phyloP scores from a whole-genome alignment of 2,888 invertebrate species.

The Melanostoma scalare region DNA sequence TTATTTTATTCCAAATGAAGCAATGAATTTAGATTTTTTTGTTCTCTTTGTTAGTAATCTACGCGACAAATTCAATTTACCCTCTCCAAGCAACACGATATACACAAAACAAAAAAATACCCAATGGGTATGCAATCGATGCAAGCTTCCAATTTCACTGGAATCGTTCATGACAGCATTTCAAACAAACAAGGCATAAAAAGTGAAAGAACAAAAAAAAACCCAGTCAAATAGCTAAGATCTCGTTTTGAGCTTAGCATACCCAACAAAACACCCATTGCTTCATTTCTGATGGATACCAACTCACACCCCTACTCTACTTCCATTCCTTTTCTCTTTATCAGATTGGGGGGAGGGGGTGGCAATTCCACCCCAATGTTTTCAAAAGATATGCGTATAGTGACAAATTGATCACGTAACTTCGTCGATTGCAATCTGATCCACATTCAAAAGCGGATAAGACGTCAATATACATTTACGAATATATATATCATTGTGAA shows the following conservation, averaged over 20 bases:
- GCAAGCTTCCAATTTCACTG: constrained; percentile 23
- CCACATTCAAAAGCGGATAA: constrained; percentile 60
- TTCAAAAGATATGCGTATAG: constrained; percentile 27
- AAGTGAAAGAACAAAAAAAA: constrained; percentile 21
- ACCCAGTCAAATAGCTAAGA: constrained; percentile 14
- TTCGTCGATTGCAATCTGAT: constrained; percentile 69
- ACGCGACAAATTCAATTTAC: not conserved
- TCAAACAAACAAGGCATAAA: constrained; percentile 6
- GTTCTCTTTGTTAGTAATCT: too few species aligned
- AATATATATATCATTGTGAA: constrained; percentile 25
- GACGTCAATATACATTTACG: not conserved
- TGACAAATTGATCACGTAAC: constrained; percentile 71
- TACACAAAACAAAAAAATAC: not conserved
- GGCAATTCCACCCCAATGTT: not conserved
- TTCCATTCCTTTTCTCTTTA: not conserved
- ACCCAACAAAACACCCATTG: not conserved
- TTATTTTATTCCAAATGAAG: too few species aligned
- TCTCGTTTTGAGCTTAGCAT: constrained; percentile 17
- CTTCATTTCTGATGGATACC: too few species aligned
- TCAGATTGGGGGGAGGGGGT: not conserved
- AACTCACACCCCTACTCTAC: not conserved
- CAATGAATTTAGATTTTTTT: too few species aligned
- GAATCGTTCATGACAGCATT: constrained; percentile 40
- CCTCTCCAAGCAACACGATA: not conserved
- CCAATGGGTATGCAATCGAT: constrained; percentile 16